Evolutionary conservation across 2,113 vertebrate species (phyloP).

Genomic region (Oreocharis arfaki): DNA sequence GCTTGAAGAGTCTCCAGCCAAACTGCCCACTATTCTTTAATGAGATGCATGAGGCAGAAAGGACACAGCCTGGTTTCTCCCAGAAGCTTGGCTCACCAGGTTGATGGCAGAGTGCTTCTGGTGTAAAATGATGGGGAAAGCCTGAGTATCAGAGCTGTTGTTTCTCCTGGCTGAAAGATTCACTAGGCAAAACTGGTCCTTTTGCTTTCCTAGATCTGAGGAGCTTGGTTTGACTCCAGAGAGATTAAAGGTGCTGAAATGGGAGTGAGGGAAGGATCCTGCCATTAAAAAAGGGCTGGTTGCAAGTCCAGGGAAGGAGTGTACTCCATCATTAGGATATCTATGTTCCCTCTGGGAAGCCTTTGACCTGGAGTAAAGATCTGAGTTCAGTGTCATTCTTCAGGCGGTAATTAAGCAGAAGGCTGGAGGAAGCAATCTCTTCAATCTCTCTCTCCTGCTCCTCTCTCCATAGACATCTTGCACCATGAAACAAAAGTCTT

Average conservation of each 20-base stretch:
- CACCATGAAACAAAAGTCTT: background rate
- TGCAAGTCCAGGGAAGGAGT: background rate
- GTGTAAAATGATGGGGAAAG: background rate
- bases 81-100: background rate
- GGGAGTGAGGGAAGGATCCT: background rate
- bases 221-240: background rate
- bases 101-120: background rate
- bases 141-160: background rate
- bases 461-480: background rate
- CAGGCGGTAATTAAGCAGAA: background rate
- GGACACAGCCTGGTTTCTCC: background rate
- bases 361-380: background rate
- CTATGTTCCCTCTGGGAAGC: background rate
- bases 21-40: background rate
- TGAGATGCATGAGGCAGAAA: background rate
- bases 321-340: background rate
- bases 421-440: background rate
- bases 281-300: background rate
- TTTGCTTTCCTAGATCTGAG: background rate
- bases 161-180: background rate
- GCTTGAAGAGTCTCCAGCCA: background rate
- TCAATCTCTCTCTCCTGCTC: background rate
- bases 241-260: background rate
- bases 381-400: background rate
- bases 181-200: background rate